phyloP scores from a whole-genome alignment of 1,140 invertebrate genomes.

The Calycopis cecrops region DNA sequence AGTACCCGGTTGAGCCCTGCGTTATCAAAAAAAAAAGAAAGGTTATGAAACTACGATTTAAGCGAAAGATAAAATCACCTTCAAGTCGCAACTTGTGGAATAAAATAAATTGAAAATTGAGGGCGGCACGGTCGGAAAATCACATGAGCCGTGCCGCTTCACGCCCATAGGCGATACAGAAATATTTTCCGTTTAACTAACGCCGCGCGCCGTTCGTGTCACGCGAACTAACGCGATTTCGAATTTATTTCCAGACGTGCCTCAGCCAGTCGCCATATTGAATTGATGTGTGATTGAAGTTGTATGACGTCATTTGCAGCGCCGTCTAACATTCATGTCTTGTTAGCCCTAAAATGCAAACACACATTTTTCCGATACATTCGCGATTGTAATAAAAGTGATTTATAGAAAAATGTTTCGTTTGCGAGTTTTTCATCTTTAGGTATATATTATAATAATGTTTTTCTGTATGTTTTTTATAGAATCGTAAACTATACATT shows the following conservation, averaged over 20 bases:
- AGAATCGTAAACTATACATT: no score
- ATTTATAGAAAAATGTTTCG: not conserved
- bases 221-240: constrained; percentile 40
- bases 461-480: no score
- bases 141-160: constrained; percentile 34
- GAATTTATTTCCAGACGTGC: constrained; percentile 44
- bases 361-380: not conserved
- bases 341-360: no score
- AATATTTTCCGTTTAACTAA: constrained; percentile 53
- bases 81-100: constrained; percentile 7
- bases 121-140: constrained; percentile 28
- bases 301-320: constrained; percentile 12
- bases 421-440: no score
- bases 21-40: no score
- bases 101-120: constrained; percentile 14
- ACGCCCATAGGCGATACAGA: constrained; percentile 44
- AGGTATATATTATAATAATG: not conserved
- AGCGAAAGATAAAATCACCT: no score
- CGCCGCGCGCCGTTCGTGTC: constrained; percentile 32
- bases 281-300: constrained; percentile 24
- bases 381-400: not conserved
- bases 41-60: no score
- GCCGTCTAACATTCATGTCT: no score
- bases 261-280: constrained; percentile 22
- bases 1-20: no score